phyloP scores from a whole-genome alignment of 2,113 vertebrate genomes.

The Mesoclemmys tuberculata region DNA sequence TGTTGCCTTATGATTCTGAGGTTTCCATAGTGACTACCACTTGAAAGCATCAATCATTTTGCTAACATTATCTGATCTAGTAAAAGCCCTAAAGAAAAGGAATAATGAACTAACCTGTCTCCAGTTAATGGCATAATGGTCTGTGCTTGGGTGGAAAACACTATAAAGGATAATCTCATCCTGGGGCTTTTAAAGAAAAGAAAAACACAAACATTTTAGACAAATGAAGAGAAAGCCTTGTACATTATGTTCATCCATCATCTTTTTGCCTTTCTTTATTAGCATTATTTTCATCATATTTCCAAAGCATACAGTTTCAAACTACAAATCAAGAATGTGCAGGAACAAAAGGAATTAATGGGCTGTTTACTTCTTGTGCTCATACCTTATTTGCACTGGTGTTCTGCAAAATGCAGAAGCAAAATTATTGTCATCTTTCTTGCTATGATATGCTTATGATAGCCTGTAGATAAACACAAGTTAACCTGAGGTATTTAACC shows the following conservation, averaged over 20 bases:
- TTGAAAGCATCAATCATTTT: conserved; percentile 19
- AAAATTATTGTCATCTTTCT: background rate
- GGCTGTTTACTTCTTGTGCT: background rate
- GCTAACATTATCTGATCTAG: conserved; percentile 29
- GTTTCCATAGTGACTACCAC: background rate
- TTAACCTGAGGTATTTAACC: background rate
- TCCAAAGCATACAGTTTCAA: background rate
- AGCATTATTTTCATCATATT: background rate
- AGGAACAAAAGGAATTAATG: background rate
- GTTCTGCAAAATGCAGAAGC: background rate
- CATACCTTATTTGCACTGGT: background rate
- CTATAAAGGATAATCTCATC: conserved; percentile 94
- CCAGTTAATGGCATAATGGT: conserved; percentile 91
- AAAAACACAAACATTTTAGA: background rate
- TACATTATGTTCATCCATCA: background rate
- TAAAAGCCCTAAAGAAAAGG: conserved; percentile 40
- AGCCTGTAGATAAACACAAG: background rate
- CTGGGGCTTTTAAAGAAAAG: conserved; percentile 83
- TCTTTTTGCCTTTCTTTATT: background rate
- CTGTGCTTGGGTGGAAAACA: conserved; percentile 88
- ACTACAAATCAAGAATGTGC: background rate
- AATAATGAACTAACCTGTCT: conserved; percentile 86
- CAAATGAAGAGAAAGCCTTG: background rate
- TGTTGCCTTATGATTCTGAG: background rate
- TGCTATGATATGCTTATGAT: background rate